These are phyloP conservation scores for Mycteria americana DNA, from an alignment of 2,797 vertebrate genomes.

Conservation along the genomic window DNA sequence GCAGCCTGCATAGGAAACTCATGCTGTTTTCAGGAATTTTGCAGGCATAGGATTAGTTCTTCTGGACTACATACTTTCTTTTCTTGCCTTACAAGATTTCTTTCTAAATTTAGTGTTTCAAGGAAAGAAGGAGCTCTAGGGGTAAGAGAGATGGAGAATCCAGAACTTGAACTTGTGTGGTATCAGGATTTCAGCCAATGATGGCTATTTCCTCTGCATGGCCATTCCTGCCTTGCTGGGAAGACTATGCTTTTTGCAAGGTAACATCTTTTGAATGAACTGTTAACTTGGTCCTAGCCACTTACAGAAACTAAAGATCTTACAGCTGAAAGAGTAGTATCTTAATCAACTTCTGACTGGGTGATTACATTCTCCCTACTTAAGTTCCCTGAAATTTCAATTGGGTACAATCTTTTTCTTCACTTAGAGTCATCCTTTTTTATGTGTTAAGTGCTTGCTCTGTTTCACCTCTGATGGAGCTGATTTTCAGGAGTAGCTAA, in stretches of 20 bases:
- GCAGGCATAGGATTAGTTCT: background rate
- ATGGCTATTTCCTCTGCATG: background rate
- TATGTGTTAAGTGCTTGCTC: background rate
- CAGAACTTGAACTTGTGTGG: background rate
- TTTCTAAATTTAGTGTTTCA: background rate
- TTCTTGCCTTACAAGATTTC: background rate
- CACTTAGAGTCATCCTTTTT: background rate
- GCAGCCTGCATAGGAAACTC: background rate
- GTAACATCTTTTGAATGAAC: background rate
- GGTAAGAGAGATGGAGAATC: background rate
- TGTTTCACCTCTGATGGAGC: background rate
- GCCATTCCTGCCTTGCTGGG: background rate
- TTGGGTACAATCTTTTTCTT: background rate
- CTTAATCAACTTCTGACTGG: background rate
- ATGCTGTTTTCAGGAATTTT: background rate
- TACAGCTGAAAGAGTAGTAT: background rate
- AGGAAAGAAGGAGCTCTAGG: background rate
- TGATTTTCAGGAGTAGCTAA: constrained; percentile 1
- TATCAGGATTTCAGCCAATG: background rate
- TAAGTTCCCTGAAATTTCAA: background rate
- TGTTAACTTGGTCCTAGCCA: background rate
- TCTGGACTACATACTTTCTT: background rate
- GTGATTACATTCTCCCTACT: background rate
- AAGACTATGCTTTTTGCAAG: background rate
- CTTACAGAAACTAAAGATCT: background rate